phyloP scores from a whole-genome alignment of 2,888 invertebrate species.

The Eupithecia subfuscata region DNA sequence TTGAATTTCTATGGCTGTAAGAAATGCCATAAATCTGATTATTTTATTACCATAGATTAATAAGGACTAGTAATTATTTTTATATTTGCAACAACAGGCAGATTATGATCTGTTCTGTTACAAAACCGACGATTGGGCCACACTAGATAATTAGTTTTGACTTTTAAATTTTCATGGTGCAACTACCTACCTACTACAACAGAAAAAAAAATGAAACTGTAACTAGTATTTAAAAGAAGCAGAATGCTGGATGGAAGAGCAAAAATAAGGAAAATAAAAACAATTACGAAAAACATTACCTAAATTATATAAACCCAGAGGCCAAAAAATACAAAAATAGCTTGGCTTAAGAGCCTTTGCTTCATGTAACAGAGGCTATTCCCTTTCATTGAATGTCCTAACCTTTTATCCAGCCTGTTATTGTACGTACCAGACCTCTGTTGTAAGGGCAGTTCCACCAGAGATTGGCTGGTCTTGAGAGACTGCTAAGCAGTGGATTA shows the following conservation, averaged over 20 bases:
- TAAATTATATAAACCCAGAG: constrained; percentile 1
- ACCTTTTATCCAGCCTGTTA: constrained; percentile 14
- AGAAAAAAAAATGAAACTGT: neutral
- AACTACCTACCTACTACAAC: too few relatives aligned
- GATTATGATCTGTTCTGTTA: too few relatives aligned
- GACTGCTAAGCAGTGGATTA: neutral
- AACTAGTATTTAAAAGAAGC: neutral
- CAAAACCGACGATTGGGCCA: too few relatives aligned
- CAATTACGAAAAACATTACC: constrained; percentile 2
- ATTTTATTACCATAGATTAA: too few relatives aligned
- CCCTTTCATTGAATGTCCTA: constrained; percentile 16
- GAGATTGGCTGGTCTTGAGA: neutral
- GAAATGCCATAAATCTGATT: too few relatives aligned
- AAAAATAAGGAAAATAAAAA: neutral
- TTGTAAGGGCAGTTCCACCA: neutral
- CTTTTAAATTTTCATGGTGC: too few relatives aligned
- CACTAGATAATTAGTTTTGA: too few relatives aligned
- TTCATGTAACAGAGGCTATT: constrained; percentile 10
- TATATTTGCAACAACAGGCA: too few relatives aligned
- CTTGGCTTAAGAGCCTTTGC: constrained; percentile 6
- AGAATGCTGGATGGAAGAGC: neutral
- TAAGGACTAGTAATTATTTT: too few relatives aligned
- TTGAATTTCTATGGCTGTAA: too few relatives aligned
- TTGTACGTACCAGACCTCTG: neutral
- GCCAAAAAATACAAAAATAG: constrained; percentile 11